A percentile compares a stretch with the other conserved stretches of the same genome.
Conservation (phyloP, 2,113 vertebrate genomes). For the Caloenas nicobarica region DNA sequence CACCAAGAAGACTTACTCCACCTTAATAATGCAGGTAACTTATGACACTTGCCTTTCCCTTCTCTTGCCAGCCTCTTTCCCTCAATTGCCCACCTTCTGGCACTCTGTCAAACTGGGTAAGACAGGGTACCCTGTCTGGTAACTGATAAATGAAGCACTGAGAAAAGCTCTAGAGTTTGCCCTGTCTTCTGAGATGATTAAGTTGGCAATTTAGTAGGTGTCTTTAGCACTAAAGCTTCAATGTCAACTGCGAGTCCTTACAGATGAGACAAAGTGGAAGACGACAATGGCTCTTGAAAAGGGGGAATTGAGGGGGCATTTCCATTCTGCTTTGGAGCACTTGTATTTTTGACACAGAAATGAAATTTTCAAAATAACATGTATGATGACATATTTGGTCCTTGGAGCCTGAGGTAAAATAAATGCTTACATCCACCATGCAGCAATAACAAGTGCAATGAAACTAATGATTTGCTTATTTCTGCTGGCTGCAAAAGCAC, state of each 20-base stretch:
- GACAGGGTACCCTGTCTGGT: background rate
- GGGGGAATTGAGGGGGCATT: background rate
- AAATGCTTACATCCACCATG: rapidly evolving
- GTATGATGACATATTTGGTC: rapidly evolving
- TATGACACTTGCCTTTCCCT: rapidly evolving
- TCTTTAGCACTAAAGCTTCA: background rate
- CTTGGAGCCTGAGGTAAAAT: background rate
- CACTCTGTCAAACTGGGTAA: background rate
- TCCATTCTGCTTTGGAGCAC: background rate
- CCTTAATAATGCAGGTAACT: background rate
- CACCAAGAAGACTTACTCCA: background rate
- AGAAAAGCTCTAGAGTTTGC: background rate
- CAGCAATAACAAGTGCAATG: background rate
- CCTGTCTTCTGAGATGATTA: background rate
- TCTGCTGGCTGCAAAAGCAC: background rate
- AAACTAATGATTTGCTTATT: background rate
- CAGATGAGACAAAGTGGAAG: background rate
- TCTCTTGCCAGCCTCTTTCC: background rate
- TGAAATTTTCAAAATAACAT: background rate
- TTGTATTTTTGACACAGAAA: background rate
- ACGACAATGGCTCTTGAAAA: background rate
- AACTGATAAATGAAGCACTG: background rate
- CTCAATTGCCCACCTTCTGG: background rate
- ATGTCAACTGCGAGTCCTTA: background rate
- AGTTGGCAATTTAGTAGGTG: background rate